A percentile compares a stretch with the other conserved stretches of the same genome.
These are phyloP conservation scores for Deladenus siricidicola DNA, from an alignment of 2,888 invertebrate genomes.

Conservation along the genomic window DNA sequence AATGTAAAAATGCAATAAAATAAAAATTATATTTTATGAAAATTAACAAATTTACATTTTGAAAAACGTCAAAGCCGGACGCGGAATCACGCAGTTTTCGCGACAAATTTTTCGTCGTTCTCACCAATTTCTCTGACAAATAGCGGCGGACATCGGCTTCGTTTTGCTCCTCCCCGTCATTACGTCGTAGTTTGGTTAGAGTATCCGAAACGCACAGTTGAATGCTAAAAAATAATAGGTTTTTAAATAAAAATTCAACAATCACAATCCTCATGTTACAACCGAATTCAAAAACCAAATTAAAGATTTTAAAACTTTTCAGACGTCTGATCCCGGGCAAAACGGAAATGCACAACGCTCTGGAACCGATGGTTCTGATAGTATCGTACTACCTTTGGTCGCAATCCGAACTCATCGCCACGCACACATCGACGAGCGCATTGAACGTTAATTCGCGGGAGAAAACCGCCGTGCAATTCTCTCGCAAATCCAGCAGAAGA, in stretches of 20 bases:
- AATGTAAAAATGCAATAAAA: too few relatives aligned
- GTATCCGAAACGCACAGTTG: neutral
- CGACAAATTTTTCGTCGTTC: neutral
- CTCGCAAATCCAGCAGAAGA: neutral
- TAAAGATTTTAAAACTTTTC: too few relatives aligned
- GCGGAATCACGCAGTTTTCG: neutral
- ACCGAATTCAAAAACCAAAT: too few relatives aligned
- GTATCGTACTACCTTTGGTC: neutral
- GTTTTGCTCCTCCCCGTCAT: too few relatives aligned
- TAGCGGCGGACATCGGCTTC: too few relatives aligned
- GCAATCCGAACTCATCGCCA: neutral
- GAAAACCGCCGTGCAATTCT: neutral
- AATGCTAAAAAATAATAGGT: constrained; percentile 6
- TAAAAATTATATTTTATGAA: too few relatives aligned
- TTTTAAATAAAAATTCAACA: constrained; percentile 2
- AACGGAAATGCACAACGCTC: too few relatives aligned
- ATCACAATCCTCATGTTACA: too few relatives aligned
- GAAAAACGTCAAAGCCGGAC: neutral
- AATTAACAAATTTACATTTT: constrained; percentile 5
- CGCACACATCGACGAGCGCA: constrained; percentile 2
- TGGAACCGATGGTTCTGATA: too few relatives aligned
- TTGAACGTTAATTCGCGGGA: neutral
- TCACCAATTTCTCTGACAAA: neutral
- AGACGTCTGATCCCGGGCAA: too few relatives aligned
- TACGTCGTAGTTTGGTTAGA: neutral